Evolutionary conservation across 2,113 vertebrate species (phyloP).

Genomic region (Megaleporinus macrocephalus): DNA sequence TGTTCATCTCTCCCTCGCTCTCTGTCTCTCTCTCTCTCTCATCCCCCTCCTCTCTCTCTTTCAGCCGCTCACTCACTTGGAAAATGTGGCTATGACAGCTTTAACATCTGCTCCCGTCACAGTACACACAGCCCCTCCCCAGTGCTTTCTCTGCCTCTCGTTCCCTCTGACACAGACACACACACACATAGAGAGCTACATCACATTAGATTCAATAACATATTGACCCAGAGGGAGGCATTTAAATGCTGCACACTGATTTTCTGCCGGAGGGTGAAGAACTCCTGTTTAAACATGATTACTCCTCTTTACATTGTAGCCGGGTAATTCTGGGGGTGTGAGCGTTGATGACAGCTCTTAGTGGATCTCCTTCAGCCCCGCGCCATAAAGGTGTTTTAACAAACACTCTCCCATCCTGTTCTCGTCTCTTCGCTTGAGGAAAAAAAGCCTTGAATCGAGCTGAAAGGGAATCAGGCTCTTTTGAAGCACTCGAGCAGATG

Average conservation of each 20-base stretch:
- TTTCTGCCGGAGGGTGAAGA: slow-evolving; percentile 52
- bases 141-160: neutral
- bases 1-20: neutral
- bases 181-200: slow-evolving; percentile 24
- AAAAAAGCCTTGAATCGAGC: slow-evolving; percentile 17
- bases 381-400: slow-evolving; percentile 22
- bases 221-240: slow-evolving; percentile 54
- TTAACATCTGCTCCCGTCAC: slow-evolving; percentile 50
- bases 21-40: neutral
- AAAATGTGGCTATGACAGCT: slow-evolving; percentile 51
- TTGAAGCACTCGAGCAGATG: slow-evolving; percentile 25
- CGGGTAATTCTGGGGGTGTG: slow-evolving; percentile 38
- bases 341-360: slow-evolving; percentile 34
- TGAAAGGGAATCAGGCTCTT: slow-evolving; percentile 12
- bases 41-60: neutral
- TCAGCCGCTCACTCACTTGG: slow-evolving; percentile 37
- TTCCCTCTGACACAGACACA: neutral
- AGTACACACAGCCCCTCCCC: slow-evolving; percentile 43
- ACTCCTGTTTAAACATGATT: slow-evolving; percentile 53
- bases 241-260: slow-evolving; percentile 56
- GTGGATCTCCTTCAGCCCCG: slow-evolving; percentile 15
- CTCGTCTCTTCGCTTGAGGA: slow-evolving; percentile 21
- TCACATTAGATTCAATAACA: slow-evolving; percentile 54
- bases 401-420: slow-evolving; percentile 7
- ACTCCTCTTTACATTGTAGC: slow-evolving; percentile 42